Evolutionary conservation across 2,113 vertebrate species (phyloP).

Genomic region (Brachionichthys hirsutus): DNA sequence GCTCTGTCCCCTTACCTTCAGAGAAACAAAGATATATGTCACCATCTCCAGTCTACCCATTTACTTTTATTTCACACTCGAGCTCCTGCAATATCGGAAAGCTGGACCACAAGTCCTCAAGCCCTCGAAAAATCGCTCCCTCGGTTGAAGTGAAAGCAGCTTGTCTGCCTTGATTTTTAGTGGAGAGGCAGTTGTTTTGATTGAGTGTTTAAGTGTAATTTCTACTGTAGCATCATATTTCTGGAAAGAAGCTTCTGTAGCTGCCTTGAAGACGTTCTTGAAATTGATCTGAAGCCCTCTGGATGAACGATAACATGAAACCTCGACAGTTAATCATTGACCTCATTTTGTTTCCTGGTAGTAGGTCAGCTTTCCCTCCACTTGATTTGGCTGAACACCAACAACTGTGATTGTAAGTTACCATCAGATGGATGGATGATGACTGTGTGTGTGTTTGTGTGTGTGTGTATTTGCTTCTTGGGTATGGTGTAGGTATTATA

Average conservation of each 20-base stretch:
- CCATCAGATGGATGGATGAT: no score
- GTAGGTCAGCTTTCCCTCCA: no score
- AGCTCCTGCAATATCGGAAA: slow-evolving; percentile 67
- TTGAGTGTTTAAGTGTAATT: slow-evolving; percentile 50
- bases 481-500: neutral
- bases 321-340: no score
- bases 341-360: no score
- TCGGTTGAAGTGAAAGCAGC: slow-evolving; percentile 59
- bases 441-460: slow-evolving; percentile 31
- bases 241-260: slow-evolving; percentile 20
- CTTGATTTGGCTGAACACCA: no score
- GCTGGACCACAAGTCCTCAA: slow-evolving; percentile 64
- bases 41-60: slow-evolving; percentile 64
- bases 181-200: slow-evolving; percentile 51
- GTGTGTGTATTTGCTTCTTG: neutral
- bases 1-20: slow-evolving; percentile 62
- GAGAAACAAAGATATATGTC: slow-evolving; percentile 73
- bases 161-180: slow-evolving; percentile 51
- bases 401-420: no score
- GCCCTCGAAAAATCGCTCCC: slow-evolving; percentile 67
- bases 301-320: slow-evolving; percentile 15
- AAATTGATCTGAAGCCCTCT: slow-evolving; percentile 12
- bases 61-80: slow-evolving; percentile 74
- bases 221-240: slow-evolving; percentile 39
- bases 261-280: slow-evolving; percentile 24